Evolutionary conservation across 2,113 vertebrate species (phyloP).

Genomic region (Gymnocephalus cernua): DNA sequence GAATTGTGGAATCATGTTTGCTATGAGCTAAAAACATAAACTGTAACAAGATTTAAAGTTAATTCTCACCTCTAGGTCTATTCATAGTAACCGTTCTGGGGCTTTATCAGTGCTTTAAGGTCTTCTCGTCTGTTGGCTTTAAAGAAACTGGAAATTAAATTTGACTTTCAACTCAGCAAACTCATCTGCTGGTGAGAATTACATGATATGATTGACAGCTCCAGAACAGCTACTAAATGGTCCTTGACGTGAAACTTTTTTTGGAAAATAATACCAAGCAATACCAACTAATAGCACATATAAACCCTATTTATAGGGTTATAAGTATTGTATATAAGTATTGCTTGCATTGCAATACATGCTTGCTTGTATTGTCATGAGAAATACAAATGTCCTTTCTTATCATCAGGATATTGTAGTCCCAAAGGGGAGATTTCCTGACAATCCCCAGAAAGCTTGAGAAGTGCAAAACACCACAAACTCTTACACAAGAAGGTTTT

Average conservation of each 20-base stretch:
- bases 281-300: not conserved
- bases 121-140: not conserved
- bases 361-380: not conserved
- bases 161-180: not conserved
- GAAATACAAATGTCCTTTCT: constrained; percentile 16
- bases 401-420: constrained; percentile 53
- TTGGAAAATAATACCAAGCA: not conserved
- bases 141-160: not conserved
- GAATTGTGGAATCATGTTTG: not conserved
- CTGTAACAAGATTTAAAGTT: not conserved
- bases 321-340: too few relatives aligned
- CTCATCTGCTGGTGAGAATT: not conserved
- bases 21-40: not conserved
- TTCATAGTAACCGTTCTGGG: not conserved
- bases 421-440: not conserved
- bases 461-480: constrained; percentile 16
- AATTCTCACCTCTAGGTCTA: not conserved
- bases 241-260: not conserved
- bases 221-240: not conserved
- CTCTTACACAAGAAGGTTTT: not conserved
- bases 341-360: too few relatives aligned
- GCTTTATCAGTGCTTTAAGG: not conserved
- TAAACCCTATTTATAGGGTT: too few relatives aligned
- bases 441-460: constrained; percentile 33
- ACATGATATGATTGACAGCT: not conserved